These are phyloP conservation scores for Sericinus montela DNA, from an alignment of 2,888 invertebrate species.

Conservation along the genomic window DNA sequence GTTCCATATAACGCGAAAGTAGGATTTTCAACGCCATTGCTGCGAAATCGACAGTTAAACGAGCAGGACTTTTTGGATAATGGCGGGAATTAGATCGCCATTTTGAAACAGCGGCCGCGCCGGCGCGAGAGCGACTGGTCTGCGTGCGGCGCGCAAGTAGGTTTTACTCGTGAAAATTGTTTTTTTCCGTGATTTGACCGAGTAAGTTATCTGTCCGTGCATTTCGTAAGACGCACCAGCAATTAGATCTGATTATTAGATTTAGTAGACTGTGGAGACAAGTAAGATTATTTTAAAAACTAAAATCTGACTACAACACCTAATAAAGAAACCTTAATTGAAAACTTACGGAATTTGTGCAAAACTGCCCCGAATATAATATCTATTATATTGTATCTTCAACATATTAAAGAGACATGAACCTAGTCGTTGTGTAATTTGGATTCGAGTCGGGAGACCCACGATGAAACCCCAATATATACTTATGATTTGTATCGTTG, in stretches of 20 bases:
- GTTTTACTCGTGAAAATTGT: slow-evolving; percentile 22
- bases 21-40: slow-evolving; percentile 15
- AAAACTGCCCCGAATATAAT: too few relatives aligned
- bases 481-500: too few relatives aligned
- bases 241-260: slow-evolving; percentile 12
- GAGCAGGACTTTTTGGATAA: slow-evolving; percentile 5
- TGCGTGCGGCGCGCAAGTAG: slow-evolving; percentile 19
- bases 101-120: slow-evolving; percentile 20
- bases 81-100: slow-evolving; percentile 21
- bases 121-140: slow-evolving; percentile 21
- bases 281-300: background rate
- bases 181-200: slow-evolving; percentile 18
- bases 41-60: background rate
- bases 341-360: too few relatives aligned
- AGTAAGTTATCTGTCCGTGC: slow-evolving; percentile 21
- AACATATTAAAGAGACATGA: too few relatives aligned
- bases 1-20: slow-evolving; percentile 15
- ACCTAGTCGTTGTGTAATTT: too few relatives aligned
- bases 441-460: too few relatives aligned
- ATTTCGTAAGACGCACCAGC: slow-evolving; percentile 18
- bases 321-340: too few relatives aligned
- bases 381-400: too few relatives aligned
- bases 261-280: slow-evolving; percentile 1
- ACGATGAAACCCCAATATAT: too few relatives aligned
- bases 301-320: too few relatives aligned